A percentile compares a stretch with the other conserved stretches of the same genome.
These are phyloP conservation scores for Dendrolimus kikuchii DNA, from an alignment of 1,140 invertebrate genomes.

Conservation along the genomic window DNA sequence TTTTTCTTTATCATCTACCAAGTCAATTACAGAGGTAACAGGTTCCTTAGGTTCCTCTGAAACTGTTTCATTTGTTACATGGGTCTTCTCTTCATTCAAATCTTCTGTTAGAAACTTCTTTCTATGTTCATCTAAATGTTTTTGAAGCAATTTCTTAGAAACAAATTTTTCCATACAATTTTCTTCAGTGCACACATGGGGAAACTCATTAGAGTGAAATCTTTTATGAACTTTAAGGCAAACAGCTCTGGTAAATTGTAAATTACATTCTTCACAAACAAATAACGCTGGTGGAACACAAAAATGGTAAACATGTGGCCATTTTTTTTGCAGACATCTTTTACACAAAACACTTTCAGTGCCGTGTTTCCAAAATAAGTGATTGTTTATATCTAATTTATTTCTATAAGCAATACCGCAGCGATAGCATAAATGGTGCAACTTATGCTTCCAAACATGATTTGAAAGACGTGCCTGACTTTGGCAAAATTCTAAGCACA, in stretches of 20 bases:
- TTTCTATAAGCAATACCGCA: slow-evolving; percentile 89
- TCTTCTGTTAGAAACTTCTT: slow-evolving; percentile 40
- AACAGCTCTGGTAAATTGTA: slow-evolving; percentile 82
- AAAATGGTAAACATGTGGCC: slow-evolving; percentile 92
- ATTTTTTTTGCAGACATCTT: slow-evolving; percentile 88
- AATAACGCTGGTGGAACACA: slow-evolving; percentile 85
- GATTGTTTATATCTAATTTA: slow-evolving; percentile 89
- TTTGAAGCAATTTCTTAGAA: slow-evolving; percentile 82
- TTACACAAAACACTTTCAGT: slow-evolving; percentile 89
- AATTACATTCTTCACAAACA: slow-evolving; percentile 85
- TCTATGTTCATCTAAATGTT: slow-evolving; percentile 76
- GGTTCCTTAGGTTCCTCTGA: slow-evolving; percentile 35
- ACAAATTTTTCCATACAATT: slow-evolving; percentile 84
- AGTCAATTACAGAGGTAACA: slow-evolving; percentile 40
- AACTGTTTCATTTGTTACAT: slow-evolving; percentile 24
- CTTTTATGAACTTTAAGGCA: slow-evolving; percentile 87
- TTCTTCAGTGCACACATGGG: slow-evolving; percentile 79
- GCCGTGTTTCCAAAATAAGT: slow-evolving; percentile 93
- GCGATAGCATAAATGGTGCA: slow-evolving; percentile 87
- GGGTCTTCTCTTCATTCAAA: slow-evolving; percentile 52
- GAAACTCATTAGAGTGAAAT: slow-evolving; percentile 80
- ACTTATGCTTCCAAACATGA: slow-evolving; percentile 91
- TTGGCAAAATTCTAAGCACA: slow-evolving; percentile 85
- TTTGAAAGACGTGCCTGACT: slow-evolving; percentile 85
- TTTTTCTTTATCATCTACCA: slow-evolving; percentile 44